Base-by-base conservation (phyloP, 2,113 vertebrate species). In the Notechis scutatus region DNA sequence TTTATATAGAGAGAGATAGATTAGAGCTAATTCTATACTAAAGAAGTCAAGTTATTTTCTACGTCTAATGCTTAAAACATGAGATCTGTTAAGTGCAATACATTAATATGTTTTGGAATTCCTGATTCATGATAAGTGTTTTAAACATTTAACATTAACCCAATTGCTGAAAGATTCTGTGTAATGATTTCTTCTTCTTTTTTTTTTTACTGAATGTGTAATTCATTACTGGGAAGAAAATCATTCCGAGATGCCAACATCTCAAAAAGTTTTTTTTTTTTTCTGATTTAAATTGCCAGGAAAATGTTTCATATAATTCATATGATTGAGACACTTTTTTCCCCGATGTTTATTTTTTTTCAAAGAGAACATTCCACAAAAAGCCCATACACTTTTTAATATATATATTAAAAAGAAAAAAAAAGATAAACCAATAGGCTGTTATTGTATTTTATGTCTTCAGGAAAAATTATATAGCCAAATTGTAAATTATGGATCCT, bases 51-150 rank as follows among this genome's bases (percentile, higher is more conserved):
- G 89, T 94, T 96, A 88, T 95, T 96, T 97, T 95, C 42, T 54
- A 94, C 50, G 69, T 95, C 61, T 94, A 86, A 81, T 90, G 0
- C 91, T 50, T 96, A 91, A 54, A 54, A 14, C 61, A 39, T 94
- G 56, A 29, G 91, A 93, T 94, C 87, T 93, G 47, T 50, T 50
- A 50, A 50, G 47, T 50, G 47, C 47, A 50, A 50, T 50, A 50
- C 8, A 50, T 50, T 50, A 50, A 50, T 50, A 50, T 50, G 47
- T 50, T 95, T 90, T 94, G 92, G 90, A 95, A 94, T 95, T 90
- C 91, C 39, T 95, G 96, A 95, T 94, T 96, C 29, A 94, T 93
- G 86, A 93, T 95, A 93, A 93, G 92, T 93, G 85, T 95, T 97
- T 96, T 94, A 45, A 45, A 45, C 45, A 45, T 45, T 45, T 45